phyloP scores from a whole-genome alignment of 2,797 vertebrate genomes.

The Ptychobarbus kaznakovi region DNA sequence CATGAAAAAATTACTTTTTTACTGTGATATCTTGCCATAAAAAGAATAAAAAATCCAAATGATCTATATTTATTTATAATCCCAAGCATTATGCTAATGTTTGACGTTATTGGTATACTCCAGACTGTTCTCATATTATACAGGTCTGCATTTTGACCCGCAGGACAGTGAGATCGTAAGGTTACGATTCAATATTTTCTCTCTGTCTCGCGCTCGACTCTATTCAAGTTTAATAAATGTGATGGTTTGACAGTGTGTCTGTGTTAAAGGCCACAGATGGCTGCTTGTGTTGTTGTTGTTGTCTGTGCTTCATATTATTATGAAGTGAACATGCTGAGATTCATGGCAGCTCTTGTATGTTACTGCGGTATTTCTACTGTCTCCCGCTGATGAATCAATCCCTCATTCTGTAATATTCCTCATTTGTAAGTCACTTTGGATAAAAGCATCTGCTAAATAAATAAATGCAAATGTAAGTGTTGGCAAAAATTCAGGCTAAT shows the following conservation, averaged over 20 bases:
- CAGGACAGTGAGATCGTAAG: conserved; percentile 3
- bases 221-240: conserved; percentile 13
- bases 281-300: neutral
- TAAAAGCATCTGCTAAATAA: conserved; percentile 11
- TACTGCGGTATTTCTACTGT: neutral
- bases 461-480: conserved; percentile 2
- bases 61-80: neutral
- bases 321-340: neutral
- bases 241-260: too few species aligned
- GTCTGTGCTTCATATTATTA: neutral
- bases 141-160: neutral
- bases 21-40: neutral
- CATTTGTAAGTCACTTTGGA: neutral
- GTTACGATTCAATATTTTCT: conserved; percentile 20
- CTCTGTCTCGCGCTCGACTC: neutral
- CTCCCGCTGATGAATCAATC: neutral
- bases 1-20: neutral
- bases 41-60: neutral
- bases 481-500: neutral
- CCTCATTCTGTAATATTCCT: neutral
- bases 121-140: neutral
- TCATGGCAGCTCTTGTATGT: neutral
- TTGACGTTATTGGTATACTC: neutral
- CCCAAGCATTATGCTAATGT: neutral
- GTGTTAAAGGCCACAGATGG: neutral